Evolutionary conservation across 2,113 vertebrate genomes (phyloP).

Genomic region (Sporophila hypoxantha): DNA sequence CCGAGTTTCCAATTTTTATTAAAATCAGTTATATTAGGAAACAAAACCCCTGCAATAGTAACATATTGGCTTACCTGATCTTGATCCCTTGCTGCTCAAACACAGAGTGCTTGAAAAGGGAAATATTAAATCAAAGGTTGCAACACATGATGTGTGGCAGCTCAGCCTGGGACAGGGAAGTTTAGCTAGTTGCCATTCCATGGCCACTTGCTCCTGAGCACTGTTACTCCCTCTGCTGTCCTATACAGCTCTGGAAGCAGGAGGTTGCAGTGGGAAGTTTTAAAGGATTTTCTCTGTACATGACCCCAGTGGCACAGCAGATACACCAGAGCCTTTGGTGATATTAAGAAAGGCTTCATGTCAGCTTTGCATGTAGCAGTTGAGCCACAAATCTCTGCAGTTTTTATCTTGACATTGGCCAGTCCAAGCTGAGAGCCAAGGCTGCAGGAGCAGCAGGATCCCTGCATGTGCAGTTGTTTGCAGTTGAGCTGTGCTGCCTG

Average conservation of each 20-base stretch:
- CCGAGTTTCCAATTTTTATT: neutral
- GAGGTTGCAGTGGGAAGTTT: neutral
- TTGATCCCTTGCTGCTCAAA: neutral
- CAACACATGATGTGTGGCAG: rapidly evolving
- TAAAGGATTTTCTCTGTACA: neutral
- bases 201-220: neutral
- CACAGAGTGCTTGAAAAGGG: neutral
- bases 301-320: neutral
- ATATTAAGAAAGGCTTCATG: neutral
- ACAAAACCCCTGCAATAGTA: neutral
- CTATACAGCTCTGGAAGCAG: neutral
- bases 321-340: neutral
- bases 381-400: neutral
- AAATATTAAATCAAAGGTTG: neutral
- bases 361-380: neutral
- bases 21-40: neutral
- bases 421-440: neutral
- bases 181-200: neutral
- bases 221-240: neutral
- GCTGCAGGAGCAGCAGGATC: rapidly evolving
- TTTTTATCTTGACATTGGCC: neutral
- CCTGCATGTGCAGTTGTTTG: rapidly evolving
- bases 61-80: neutral
- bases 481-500: neutral
- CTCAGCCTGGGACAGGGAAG: neutral